Evolutionary conservation across 2,888 invertebrate species (phyloP).

Genomic region (Lasioglossum morio): DNA sequence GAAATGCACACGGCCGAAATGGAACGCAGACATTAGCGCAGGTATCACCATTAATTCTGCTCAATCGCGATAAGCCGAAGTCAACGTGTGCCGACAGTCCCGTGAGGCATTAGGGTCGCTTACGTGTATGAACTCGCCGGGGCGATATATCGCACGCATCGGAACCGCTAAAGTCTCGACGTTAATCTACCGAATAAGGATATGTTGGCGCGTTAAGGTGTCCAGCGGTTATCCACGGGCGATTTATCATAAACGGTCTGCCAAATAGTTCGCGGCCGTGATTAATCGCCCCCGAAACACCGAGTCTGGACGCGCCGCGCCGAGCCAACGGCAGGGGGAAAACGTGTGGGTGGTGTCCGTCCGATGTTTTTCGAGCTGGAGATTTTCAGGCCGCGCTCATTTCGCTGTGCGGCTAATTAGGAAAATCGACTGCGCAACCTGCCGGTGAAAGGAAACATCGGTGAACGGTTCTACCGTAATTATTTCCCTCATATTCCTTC

Average conservation of each 20-base stretch:
- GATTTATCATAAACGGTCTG: slow-evolving; percentile 50
- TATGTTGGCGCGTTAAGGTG: slow-evolving; percentile 57
- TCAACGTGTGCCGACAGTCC: slow-evolving; percentile 71
- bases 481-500: not conserved
- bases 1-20: slow-evolving; percentile 59
- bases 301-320: not conserved
- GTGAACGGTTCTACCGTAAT: not conserved
- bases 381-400: not conserved
- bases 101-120: slow-evolving; percentile 73
- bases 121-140: slow-evolving; percentile 68
- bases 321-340: not conserved
- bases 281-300: slow-evolving; percentile 30
- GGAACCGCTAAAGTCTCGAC: slow-evolving; percentile 57
- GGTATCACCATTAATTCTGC: slow-evolving; percentile 71
- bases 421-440: not conserved
- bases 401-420: not conserved
- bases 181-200: slow-evolving; percentile 67
- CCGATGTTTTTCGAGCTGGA: slow-evolving; percentile 1
- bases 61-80: slow-evolving; percentile 72
- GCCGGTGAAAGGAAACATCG: slow-evolving; percentile 5
- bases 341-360: slow-evolving; percentile 6
- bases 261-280: slow-evolving; percentile 39
- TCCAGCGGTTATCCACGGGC: slow-evolving; percentile 38
- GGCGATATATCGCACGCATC: slow-evolving; percentile 63
- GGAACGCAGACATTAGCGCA: slow-evolving; percentile 61